phyloP scores from a whole-genome alignment of 1,140 invertebrate species.

The Apis florea region DNA sequence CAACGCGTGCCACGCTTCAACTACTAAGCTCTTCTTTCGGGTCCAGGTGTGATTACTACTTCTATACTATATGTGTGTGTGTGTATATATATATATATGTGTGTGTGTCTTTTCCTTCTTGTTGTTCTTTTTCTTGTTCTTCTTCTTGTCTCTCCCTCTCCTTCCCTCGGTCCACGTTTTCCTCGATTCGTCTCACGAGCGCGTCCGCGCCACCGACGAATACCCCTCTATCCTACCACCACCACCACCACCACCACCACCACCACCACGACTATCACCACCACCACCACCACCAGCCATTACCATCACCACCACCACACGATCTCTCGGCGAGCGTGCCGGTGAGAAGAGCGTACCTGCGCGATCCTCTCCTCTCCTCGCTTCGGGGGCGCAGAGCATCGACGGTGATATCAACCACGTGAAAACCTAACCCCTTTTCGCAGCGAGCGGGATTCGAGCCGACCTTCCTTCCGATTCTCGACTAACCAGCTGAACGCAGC shows the following conservation, averaged over 20 bases:
- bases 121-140: neutral
- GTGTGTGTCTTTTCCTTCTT: neutral
- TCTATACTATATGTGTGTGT: no score
- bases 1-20: conserved; percentile 50
- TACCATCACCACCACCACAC: conserved; percentile 15
- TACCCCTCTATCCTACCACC: conserved; percentile 28
- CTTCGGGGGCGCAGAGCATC: neutral
- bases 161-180: no score
- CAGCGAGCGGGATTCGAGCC: neutral
- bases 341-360: conserved; percentile 42
- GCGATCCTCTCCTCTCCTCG: conserved; percentile 35
- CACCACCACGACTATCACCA: neutral
- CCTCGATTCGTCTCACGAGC: neutral
- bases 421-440: conserved; percentile 44
- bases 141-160: neutral
- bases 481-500: neutral
- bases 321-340: neutral
- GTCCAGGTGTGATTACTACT: conserved; percentile 58
- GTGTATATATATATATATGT: no score
- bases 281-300: conserved; percentile 32
- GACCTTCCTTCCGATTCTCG: neutral
- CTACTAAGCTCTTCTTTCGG: conserved; percentile 35
- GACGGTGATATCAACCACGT: conserved; percentile 47
- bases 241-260: conserved; percentile 30
- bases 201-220: neutral